Base-by-base conservation (phyloP, 1,140 invertebrate genomes). In the Musca domestica region DNA sequence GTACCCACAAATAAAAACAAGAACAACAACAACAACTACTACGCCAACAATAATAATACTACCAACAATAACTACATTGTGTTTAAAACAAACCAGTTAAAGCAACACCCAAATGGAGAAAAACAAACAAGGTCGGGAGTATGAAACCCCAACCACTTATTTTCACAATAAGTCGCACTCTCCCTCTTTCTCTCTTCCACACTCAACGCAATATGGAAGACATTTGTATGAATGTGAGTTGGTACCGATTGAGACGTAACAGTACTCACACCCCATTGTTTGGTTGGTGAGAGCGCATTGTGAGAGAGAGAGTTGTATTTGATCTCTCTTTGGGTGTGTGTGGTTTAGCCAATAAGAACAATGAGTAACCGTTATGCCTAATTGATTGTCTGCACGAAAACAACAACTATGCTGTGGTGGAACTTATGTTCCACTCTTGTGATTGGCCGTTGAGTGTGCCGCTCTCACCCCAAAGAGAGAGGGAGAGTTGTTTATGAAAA, bases 371-470 rank as follows among this genome's bases (percentile, higher is more conserved):
- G 34, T 41, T 41, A 41, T 41, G 34, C 5, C 12, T 41, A 41
- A 41, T 41, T 41, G 34, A 41, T 41, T 41, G 34, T 41, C 34
- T 41, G 34, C 34, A 41, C 7, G 2, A 1, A 34, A 63, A 67
- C 49, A 67, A 17, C 30, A 63, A 63, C 47, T 22, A 41, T 4
- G 7, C 22, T 14, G 15, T 34, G n/a, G 17, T 5, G 7, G 14
- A 41, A 15, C 23, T 17, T 15, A 66, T 3, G 54, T 23, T 68
- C 67, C 67, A 68, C 67, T 51, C 30, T 23, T 64, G 4, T 46
- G 25, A 68, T 68, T 68, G 67, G 67, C 10, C 49, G 20, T 14
- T n/a, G 7, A 48, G 2, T 3, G 23, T 41, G 34, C n/a, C n/a
- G 10, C 34, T 9, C 34, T 41, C 34, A 41, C 34, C 34, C 34